Evolutionary conservation across 2,888 invertebrate species (phyloP), one percentile per base, ranked within the genome.

Genomic region (Merodon equestris): DNA sequence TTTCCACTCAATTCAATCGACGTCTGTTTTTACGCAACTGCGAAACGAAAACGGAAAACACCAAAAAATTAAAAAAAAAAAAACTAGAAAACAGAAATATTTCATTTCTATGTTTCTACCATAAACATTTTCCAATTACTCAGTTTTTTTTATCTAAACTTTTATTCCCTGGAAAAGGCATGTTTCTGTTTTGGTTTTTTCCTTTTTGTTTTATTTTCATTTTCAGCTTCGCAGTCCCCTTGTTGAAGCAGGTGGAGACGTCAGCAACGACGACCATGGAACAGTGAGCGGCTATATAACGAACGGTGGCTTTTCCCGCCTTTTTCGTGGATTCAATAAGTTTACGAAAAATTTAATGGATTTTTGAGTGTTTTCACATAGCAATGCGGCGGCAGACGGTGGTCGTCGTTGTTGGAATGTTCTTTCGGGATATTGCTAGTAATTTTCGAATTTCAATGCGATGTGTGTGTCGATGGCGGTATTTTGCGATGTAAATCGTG

Each of bases 261-360:
- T 44, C 60, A 27, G 47, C 47, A 36, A 38, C 27, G 7, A 27
- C 27, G n/a, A n/a, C n/a, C n/a, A n/a, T n/a, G n/a, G n/a, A n/a
- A n/a, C n/a, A n/a, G n/a, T n/a, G n/a, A 27, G 27, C 7, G 27
- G 27, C 27, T 7, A 7, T 27, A 7, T 27, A 7, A 27, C 7
- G 3, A 7, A 27, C 27, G 3, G 7, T 27, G 27, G 7, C 27
- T 27, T 27, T 27, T 27, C 27, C 27, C 27, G 27, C 27, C 27
- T 48, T 42, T 36, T n/a, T 57, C 9, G 36, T 27, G 50, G 61
- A 68, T 61, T 72, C 71, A 56, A 57, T 66, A 76, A 76, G 72
- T 76, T 76, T 72, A 71, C 66, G 45, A 72, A 72, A 60, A 72
- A 76, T 66, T 72, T 76, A 76, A 76, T 76, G 76, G 76, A 77